Evolutionary conservation across 1,140 invertebrate genomes (phyloP).

Genomic region (Drosophila rhopaloa): DNA sequence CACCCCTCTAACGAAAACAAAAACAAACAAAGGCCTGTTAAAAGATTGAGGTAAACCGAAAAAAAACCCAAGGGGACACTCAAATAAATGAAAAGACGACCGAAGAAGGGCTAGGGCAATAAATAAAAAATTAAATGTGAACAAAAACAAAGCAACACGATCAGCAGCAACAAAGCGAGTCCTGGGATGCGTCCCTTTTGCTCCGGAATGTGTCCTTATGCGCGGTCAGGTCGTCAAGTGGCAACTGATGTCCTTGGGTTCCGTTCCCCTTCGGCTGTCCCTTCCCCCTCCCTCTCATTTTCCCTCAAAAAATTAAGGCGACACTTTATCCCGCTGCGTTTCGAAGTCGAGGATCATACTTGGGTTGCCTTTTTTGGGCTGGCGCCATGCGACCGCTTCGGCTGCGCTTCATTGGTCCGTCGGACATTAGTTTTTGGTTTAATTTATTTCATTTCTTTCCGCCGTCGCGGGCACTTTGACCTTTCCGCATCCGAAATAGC

Average conservation of each 20-base stretch:
- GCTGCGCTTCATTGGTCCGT: constrained; percentile 44
- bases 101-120: constrained; percentile 44
- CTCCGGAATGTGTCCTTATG: constrained; percentile 17
- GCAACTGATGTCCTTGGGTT: constrained; percentile 59
- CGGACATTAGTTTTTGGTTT: constrained; percentile 38
- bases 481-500: constrained; percentile 69
- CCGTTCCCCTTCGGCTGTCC: not conserved
- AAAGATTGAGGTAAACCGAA: constrained; percentile 64
- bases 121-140: constrained; percentile 74
- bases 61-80: constrained; percentile 20
- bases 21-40: constrained; percentile 63
- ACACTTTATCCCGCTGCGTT: constrained; percentile 58
- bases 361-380: constrained; percentile 58
- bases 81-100: constrained; percentile 38
- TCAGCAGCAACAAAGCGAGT: constrained; percentile 34
- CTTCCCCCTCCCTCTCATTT: too few species aligned
- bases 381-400: constrained; percentile 53
- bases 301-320: constrained; percentile 53
- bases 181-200: constrained; percentile 38
- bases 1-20: constrained; percentile 30
- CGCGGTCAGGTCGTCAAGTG: constrained; percentile 49
- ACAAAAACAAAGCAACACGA: constrained; percentile 66
- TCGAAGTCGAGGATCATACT: constrained; percentile 12
- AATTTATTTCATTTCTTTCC: constrained; percentile 37
- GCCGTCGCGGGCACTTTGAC: constrained; percentile 64